These are phyloP conservation scores for Tinea pellionella DNA, from an alignment of 2,888 invertebrate genomes.

Conservation along the genomic window DNA sequence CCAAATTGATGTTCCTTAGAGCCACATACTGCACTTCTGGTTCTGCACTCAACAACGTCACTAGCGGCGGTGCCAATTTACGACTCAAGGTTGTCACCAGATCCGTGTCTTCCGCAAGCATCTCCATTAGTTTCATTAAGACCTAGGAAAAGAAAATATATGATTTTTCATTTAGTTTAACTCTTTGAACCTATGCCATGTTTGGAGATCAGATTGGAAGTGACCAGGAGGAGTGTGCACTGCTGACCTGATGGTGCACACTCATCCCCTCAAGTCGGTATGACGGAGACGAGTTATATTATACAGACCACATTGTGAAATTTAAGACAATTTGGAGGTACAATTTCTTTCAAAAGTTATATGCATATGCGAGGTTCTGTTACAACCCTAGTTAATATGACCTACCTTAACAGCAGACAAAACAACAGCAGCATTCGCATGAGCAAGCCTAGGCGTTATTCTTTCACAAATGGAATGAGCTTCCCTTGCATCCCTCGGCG, in stretches of 20 bases:
- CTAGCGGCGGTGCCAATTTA: constrained; percentile 98
- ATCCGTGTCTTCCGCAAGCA: constrained; percentile 93
- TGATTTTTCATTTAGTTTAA: too few species aligned
- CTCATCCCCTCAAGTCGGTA: too few species aligned
- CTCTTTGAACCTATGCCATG: too few species aligned
- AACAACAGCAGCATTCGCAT: constrained; percentile 99
- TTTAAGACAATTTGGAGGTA: too few species aligned
- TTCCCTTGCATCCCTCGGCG: constrained; percentile 95
- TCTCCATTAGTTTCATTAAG: constrained; percentile 98
- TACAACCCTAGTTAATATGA: too few species aligned
- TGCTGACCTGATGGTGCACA: too few species aligned
- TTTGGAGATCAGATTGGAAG: too few species aligned
- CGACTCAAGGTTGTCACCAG: constrained; percentile 94
- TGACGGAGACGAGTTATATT: too few species aligned
- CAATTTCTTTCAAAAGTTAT: too few species aligned
- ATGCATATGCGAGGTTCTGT: too few species aligned
- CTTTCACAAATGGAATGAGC: constrained; percentile 98
- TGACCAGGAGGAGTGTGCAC: too few species aligned
- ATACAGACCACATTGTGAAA: too few species aligned
- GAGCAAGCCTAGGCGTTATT: constrained; percentile 96
- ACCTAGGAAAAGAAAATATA: constrained; percentile 52
- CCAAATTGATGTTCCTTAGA: constrained; percentile 96
- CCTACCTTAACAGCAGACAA: constrained; percentile 95
- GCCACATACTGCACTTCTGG: constrained; percentile 99
- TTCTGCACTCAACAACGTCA: constrained; percentile 96